Evolutionary conservation across 2,113 vertebrate genomes (phyloP).

Genomic region (Myotis davidii): DNA sequence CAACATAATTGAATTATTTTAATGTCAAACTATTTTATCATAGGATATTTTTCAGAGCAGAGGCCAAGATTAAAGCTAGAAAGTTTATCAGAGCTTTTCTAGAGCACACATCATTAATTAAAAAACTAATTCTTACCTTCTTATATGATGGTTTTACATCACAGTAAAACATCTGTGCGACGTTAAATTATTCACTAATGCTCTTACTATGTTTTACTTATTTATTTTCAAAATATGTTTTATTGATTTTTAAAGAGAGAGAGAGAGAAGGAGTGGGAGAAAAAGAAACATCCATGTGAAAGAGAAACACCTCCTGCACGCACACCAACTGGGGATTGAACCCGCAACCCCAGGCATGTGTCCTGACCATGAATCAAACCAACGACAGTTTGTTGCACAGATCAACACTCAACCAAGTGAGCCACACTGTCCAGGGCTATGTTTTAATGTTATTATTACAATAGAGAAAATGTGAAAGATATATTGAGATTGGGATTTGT

Average conservation of each 20-base stretch:
- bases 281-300: not conserved
- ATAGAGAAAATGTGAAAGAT: constrained; percentile 7
- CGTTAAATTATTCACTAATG: constrained; percentile 62
- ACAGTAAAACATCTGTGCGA: not conserved
- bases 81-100: not conserved
- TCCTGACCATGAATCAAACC: not conserved
- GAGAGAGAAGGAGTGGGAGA: not conserved
- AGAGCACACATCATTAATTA: not conserved
- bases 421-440: not conserved
- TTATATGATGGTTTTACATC: not conserved
- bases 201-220: constrained; percentile 73
- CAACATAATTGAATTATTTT: not conserved
- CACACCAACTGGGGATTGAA: not conserved
- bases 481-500: not conserved
- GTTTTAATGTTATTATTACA: constrained; percentile 53
- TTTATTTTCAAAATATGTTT: not conserved
- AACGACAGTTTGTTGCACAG: not conserved
- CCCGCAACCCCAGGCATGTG: not conserved
- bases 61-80: not conserved
- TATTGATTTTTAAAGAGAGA: not conserved
- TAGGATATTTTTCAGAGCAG: not conserved
- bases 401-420: not conserved
- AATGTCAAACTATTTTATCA: constrained; percentile 2
- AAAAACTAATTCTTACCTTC: not conserved
- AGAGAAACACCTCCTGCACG: not conserved